Conservation (phyloP, 2,113 vertebrate genomes). For the Macrotis lagotis region DNA sequence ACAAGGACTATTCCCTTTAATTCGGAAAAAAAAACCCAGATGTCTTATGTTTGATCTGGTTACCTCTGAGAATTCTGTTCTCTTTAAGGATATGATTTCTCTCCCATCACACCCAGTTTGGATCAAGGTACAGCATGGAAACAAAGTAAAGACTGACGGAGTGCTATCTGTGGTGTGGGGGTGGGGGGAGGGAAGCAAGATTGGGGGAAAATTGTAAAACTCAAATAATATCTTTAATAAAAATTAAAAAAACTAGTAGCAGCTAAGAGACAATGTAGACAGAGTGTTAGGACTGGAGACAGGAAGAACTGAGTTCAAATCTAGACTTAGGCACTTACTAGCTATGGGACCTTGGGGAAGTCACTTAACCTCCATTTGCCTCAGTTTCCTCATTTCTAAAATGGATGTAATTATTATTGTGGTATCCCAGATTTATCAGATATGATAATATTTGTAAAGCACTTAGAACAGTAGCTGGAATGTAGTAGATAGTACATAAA, state of each 20-base stretch:
- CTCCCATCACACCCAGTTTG: no score
- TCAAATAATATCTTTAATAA: no score
- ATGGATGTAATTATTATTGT: background rate
- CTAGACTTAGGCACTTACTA: background rate
- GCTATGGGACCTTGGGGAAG: background rate
- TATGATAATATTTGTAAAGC: background rate
- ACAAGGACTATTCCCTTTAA: no score
- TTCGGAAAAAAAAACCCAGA: no score
- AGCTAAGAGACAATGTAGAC: background rate
- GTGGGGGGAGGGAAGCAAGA: no score
- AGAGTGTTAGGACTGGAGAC: background rate
- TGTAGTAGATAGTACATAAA: background rate
- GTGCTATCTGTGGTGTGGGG: no score
- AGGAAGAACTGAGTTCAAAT: background rate
- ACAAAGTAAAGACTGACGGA: no score
- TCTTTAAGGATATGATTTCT: no score
- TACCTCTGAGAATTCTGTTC: no score
- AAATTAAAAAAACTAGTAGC: background rate
- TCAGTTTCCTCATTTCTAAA: background rate
- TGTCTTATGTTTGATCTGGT: no score
- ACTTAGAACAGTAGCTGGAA: background rate
- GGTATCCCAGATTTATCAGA: background rate
- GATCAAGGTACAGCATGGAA: no score
- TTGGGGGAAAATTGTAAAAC: no score
- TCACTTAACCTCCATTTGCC: background rate